These are phyloP conservation scores for Manacus vitellinus DNA, from an alignment of 2,113 vertebrate species.

Conservation along the genomic window DNA sequence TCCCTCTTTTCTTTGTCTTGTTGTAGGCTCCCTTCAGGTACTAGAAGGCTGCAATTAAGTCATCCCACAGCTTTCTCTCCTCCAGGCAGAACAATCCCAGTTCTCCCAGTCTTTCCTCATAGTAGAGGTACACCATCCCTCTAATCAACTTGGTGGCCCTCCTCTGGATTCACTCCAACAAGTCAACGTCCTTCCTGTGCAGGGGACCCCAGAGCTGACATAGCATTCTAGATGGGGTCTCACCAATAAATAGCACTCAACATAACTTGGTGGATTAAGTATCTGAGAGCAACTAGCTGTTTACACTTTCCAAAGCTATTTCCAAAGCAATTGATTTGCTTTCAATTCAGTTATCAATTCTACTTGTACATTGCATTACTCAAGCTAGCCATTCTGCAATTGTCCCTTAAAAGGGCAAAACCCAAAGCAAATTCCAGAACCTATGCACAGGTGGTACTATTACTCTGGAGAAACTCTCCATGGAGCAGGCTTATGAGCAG, in stretches of 20 bases:
- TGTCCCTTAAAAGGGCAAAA: not conserved
- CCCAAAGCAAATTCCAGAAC: not conserved
- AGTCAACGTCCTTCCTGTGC: not conserved
- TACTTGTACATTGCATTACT: not conserved
- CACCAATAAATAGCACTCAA: not conserved
- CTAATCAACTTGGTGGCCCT: not conserved
- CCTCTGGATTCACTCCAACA: not conserved
- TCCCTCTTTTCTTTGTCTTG: too few relatives aligned
- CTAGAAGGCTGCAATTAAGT: not conserved
- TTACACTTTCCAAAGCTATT: not conserved
- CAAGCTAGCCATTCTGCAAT: not conserved
- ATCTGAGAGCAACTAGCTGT: not conserved
- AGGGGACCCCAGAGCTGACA: not conserved
- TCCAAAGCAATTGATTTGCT: not conserved
- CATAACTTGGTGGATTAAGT: not conserved
- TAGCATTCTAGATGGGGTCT: not conserved
- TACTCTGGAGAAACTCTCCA: not conserved
- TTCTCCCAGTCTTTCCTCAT: not conserved
- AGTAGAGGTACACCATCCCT: not conserved
- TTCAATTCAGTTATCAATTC: not conserved
- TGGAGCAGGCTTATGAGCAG: not conserved
- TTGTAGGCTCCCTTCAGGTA: not conserved
- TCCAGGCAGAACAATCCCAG: not conserved
- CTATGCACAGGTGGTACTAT: not conserved
- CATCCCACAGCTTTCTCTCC: not conserved